Conservation (phyloP, 2,888 invertebrate species). For the Esperia sulphurella region DNA sequence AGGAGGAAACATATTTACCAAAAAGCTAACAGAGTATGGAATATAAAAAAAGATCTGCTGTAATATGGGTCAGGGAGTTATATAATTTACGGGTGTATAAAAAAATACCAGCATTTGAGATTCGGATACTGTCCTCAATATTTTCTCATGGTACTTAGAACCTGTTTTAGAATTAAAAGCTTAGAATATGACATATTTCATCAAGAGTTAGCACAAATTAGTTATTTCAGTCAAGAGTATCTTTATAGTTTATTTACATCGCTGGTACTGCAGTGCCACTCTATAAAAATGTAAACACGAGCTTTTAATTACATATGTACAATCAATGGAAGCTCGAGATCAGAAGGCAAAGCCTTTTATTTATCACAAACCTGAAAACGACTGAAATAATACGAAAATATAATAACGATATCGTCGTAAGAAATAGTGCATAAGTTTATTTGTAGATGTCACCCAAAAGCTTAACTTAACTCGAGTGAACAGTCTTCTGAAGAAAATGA, state of each 20-base stretch:
- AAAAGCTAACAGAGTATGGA: too few relatives aligned
- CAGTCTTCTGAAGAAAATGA: too few relatives aligned
- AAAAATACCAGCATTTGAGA: neutral
- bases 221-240: slow-evolving; percentile 11
- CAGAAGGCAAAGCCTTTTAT: slow-evolving; percentile 56
- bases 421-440: too few relatives aligned
- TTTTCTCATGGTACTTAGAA: neutral
- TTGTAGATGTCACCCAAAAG: too few relatives aligned
- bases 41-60: too few relatives aligned
- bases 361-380: slow-evolving; percentile 47
- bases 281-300: slow-evolving; percentile 37
- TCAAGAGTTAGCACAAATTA: neutral
- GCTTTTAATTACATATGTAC: slow-evolving; percentile 73
- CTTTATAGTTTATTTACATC: slow-evolving; percentile 8
- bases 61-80: neutral
- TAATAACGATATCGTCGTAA: neutral
- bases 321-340: slow-evolving; percentile 61
- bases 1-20: too few relatives aligned
- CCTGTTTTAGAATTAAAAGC: neutral
- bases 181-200: neutral
- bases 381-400: neutral
- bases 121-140: neutral
- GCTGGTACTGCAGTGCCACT: slow-evolving; percentile 24
- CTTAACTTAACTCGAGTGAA: too few relatives aligned
- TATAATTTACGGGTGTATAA: neutral